Evolutionary conservation across 1,140 invertebrate species (phyloP), one percentile per base, ranked within the genome.

Genomic region (Halotydeus destructor): DNA sequence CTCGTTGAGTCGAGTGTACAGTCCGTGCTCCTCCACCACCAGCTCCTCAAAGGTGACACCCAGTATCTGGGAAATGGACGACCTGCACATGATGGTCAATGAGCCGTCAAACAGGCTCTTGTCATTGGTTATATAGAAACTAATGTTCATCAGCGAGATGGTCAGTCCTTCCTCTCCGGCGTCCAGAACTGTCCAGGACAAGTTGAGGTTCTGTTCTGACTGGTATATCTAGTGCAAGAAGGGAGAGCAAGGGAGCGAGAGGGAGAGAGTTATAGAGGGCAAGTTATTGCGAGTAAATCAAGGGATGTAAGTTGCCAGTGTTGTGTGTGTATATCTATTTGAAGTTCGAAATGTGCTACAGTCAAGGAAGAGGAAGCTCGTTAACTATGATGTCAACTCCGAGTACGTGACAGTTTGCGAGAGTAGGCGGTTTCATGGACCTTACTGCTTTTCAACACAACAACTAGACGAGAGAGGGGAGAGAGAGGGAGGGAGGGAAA

Each of bases 1-100:
- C 28, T 22, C n/a, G 12, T 39, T 22, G 9, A 34, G 9, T n/a
- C n/a, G 9, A 34, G 33, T 14, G 14, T 6, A 34, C 5, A 14
- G 5, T 19, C 33, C 33, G 33, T 34, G 33, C 22, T 34, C 33
- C 22, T 43, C 41, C 11, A 43, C 32, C 18, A 43, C 27, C 18
- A 43, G 18, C 27, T 43, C 41, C 12, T 43, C 41, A 24, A 18
- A 43, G 5, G 30, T 30, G 14, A 26, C 12, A 12, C 41, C 41
- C 24, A 16, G 36, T 21, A 43, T 43, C 28, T 43, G 41, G 2
- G 33, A 23, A 18, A 38, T 16, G 8, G 36, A n/a, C 27, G 41
- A 35, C 19, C 14, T 24, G 21, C 41, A 43, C 11, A 24, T 34
- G 11, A 34, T 35, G 16, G 27, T 9, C 18, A 39, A 6, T 19